A percentile compares a stretch with the other conserved stretches of the same genome.
These are phyloP conservation scores for Xiphophorus maculatus DNA, from an alignment of 2,113 vertebrate species.

Conservation along the genomic window DNA sequence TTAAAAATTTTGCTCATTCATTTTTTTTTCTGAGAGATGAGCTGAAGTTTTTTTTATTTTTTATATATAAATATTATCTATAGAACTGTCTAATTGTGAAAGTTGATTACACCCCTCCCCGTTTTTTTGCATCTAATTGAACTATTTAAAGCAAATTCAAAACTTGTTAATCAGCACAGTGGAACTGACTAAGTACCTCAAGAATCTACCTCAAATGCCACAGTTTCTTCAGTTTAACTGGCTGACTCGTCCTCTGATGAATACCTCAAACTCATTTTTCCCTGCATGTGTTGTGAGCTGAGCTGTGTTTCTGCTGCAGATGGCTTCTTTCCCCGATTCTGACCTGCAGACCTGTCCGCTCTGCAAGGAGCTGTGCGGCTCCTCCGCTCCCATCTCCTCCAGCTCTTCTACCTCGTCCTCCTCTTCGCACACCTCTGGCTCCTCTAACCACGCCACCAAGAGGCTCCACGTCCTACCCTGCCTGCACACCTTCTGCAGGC, in stretches of 20 bases:
- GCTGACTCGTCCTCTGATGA: conserved; percentile 49
- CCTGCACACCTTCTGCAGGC: conserved; percentile 92
- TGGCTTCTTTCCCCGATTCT: conserved; percentile 93
- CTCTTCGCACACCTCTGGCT: conserved; percentile 84
- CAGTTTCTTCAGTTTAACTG: conserved; percentile 25
- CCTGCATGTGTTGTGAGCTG: conserved; percentile 48
- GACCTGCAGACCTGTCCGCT: conserved; percentile 92
- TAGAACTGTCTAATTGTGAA: conserved; percentile 13
- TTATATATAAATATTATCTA: conserved; percentile 9
- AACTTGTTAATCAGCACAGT: conserved; percentile 11
- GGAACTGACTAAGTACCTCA: conserved; percentile 46
- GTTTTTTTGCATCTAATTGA: conserved; percentile 6
- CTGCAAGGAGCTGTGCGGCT: conserved; percentile 93
- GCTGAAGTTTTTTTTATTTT: not conserved
- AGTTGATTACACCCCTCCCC: conserved; percentile 14
- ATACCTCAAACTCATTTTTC: conserved; percentile 41
- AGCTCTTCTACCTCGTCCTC: conserved; percentile 90
- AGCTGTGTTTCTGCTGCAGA: conserved; percentile 71
- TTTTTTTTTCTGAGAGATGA: conserved; percentile 19
- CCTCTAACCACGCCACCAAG: conserved; percentile 76
- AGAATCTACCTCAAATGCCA: conserved; percentile 70
- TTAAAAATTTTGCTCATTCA: not conserved
- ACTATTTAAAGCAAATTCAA: conserved; percentile 23
- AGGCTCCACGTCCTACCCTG: conserved; percentile 91
- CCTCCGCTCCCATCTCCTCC: conserved; percentile 88